A percentile compares a stretch with the other conserved stretches of the same genome.
These are phyloP conservation scores for Epinephelus lanceolatus DNA, from an alignment of 2,113 vertebrate species.

Conservation along the genomic window DNA sequence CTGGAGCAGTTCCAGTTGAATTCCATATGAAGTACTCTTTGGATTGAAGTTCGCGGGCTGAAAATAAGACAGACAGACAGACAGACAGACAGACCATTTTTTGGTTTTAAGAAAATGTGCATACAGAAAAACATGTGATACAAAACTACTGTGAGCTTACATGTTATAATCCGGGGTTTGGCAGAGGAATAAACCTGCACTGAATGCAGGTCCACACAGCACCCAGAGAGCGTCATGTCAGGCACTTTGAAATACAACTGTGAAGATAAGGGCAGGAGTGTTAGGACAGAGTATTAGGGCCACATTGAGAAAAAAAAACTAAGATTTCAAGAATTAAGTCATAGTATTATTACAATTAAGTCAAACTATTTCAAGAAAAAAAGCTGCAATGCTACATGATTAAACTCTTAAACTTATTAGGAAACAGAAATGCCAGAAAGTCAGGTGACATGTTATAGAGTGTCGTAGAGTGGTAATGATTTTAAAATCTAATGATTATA, in stretches of 20 bases:
- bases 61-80: constrained; percentile 24
- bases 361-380: too few species aligned
- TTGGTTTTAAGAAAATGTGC: not conserved
- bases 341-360: too few species aligned
- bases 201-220: constrained; percentile 93
- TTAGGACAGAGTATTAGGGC: not conserved
- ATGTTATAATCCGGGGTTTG: constrained; percentile 90
- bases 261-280: not conserved
- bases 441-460: too few species aligned
- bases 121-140: not conserved
- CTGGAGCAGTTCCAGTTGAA: constrained; percentile 90
- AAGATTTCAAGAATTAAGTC: too few species aligned
- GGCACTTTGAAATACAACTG: constrained; percentile 93
- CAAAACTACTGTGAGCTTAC: constrained; percentile 81
- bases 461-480: not conserved
- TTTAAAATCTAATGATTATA: not conserved
- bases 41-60: constrained; percentile 92
- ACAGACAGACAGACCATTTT: not conserved
- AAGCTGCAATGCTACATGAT: too few species aligned
- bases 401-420: too few species aligned
- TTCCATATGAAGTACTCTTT: constrained; percentile 97
- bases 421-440: too few species aligned
- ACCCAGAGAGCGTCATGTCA: constrained; percentile 93
- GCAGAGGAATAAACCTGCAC: constrained; percentile 92
- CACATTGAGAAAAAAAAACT: too few species aligned